Evolutionary conservation across 1,140 invertebrate genomes (phyloP).

Genomic region (Zelostemma sp.): DNA sequence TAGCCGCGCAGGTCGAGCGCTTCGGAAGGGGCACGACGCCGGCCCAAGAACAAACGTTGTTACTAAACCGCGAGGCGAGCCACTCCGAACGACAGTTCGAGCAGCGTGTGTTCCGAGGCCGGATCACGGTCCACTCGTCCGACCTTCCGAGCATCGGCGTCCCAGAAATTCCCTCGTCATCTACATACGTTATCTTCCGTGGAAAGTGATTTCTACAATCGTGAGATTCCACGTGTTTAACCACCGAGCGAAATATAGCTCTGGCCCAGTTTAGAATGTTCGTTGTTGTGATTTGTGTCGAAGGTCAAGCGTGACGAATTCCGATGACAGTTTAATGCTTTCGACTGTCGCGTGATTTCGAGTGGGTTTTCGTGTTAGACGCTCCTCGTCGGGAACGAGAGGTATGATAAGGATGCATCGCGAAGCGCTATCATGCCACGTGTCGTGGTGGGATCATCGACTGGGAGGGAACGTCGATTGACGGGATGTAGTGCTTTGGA

Average conservation of each 20-base stretch:
- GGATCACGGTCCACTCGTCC: conserved; percentile 37
- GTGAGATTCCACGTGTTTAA: background rate
- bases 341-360: background rate
- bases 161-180: background rate
- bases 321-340: too few relatives aligned
- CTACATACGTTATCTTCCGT: background rate
- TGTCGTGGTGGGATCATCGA: conserved; percentile 5
- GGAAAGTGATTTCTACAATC: background rate
- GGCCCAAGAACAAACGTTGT: conserved; percentile 59
- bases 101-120: conserved; percentile 57
- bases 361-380: background rate
- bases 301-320: background rate
- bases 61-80: conserved; percentile 60
- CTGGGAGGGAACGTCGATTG: conserved; percentile 2
- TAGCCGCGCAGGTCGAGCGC: conserved; percentile 55
- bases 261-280: too few relatives aligned
- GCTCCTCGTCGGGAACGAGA: background rate
- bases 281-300: too few relatives aligned
- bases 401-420: conserved; percentile 1
- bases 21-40: conserved; percentile 57
- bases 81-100: conserved; percentile 61
- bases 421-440: conserved; percentile 1
- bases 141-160: conserved; percentile 6
- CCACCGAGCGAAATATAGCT: too few relatives aligned
- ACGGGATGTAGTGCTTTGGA: conserved; percentile 48